phyloP scores from a whole-genome alignment of 2,888 invertebrate genomes.

The Eupithecia exiguata region DNA sequence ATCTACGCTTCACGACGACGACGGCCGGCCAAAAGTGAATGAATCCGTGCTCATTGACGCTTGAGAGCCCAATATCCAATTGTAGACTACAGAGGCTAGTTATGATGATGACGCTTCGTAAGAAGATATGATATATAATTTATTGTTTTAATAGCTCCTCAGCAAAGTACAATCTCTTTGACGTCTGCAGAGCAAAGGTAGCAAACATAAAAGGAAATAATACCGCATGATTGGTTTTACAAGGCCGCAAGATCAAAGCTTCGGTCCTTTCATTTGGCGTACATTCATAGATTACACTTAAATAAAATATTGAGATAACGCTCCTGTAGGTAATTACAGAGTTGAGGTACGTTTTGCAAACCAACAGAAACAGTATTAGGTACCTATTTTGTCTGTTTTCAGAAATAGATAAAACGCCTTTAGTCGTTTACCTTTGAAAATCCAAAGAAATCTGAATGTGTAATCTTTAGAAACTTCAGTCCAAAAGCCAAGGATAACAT shows the following conservation, averaged over 20 bases:
- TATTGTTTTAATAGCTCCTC: slow-evolving; percentile 12
- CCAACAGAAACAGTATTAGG: background rate
- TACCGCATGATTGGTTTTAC: slow-evolving; percentile 64
- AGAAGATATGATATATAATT: background rate
- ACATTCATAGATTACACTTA: slow-evolving; percentile 61
- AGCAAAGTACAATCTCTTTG: slow-evolving; percentile 29
- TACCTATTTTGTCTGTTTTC: background rate
- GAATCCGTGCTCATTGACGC: background rate
- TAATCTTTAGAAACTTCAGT: slow-evolving; percentile 29
- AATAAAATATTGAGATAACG: slow-evolving; percentile 55
- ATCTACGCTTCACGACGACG: background rate
- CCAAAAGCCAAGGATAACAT: slow-evolving; percentile 45
- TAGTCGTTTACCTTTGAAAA: slow-evolving; percentile 15
- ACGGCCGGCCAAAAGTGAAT: background rate
- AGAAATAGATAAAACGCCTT: slow-evolving; percentile 16
- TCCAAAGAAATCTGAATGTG: slow-evolving; percentile 21
- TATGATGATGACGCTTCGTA: background rate
- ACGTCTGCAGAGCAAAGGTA: slow-evolving; percentile 42
- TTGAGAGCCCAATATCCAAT: background rate
- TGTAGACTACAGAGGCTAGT: background rate
- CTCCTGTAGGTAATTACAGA: slow-evolving; percentile 50
- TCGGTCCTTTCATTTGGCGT: slow-evolving; percentile 59
- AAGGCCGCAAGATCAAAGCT: slow-evolving; percentile 62
- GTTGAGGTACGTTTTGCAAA: slow-evolving; percentile 13
- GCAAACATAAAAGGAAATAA: slow-evolving; percentile 59